Evolutionary conservation across 2,888 invertebrate genomes (phyloP), one percentile per base, ranked within the genome.

Genomic region (Drosophila paranaensis): DNA sequence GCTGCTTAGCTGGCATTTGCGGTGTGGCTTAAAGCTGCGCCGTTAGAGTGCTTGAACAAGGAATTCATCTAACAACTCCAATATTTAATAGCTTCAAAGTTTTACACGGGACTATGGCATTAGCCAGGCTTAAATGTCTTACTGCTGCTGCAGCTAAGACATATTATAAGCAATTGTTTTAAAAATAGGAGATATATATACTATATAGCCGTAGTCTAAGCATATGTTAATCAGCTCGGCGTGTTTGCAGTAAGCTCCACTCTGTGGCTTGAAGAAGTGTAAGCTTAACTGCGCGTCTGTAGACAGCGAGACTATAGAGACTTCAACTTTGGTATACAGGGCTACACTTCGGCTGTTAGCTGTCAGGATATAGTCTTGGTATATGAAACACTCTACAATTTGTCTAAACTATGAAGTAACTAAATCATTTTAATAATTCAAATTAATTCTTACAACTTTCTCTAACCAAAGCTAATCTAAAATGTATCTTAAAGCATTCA

Each of bases 11-110:
- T 25, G 10, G 40, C 48, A 48, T 48, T 63, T 57, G 42, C 3
- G 42, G 48, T 13, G 14, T 13, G 3, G 35, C 50, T 60, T 71
- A 39, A 70, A 61, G 61, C 20, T 46, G 6, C 14, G 8, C 4
- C 9, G 2, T 3, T 11, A 25, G 1, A 20, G 39, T 4, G 27
- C 27, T 33, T 48, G 9, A 54, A 45, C 16, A n/a, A 25, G 30
- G 9, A 61, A 54, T 55, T 25, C 48, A 30, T 27, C 40, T 35
- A 16, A 40, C 11, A 42, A 11, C 3, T 11, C 20, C 43, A 30
- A 20, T n/a, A 61, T 42, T 35, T 25, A 6, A 43, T 20, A 35
- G 42, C 43, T 8, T 2, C 6, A 33, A 25, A 33, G 50, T 33
- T 33, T 16, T 16, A 13, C 50, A 50, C 3, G 5, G 2, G 33